Base-by-base conservation (phyloP, 2,113 vertebrate species). In the Pseudopipra pipra region DNA sequence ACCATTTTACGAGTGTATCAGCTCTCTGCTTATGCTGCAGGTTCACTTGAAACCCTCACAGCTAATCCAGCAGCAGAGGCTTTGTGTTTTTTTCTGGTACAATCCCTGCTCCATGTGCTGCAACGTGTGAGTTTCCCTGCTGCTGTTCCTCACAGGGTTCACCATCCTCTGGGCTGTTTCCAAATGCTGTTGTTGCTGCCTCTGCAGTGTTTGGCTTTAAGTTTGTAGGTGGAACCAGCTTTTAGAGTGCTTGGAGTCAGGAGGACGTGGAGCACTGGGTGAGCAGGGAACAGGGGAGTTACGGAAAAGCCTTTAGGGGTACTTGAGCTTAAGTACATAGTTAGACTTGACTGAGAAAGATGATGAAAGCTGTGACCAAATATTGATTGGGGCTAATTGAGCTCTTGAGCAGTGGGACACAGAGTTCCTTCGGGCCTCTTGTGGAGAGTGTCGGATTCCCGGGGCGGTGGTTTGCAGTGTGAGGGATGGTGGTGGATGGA, bases 281-380 rank as follows among this genome's bases (percentile, higher is more conserved):
- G 80, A 62, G 73, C 28, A 12, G 49, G 75, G 33, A 47, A 6
- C 21, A 7, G 24, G 19, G 22, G 27, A 59, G 43, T 33, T 51
- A 6, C 0, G 0, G 41, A 9, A 21, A 41, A 63, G 35, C 35
- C 31, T 78, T 33, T 2, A 37, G 54, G 27, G 7, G 20, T 54
- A 16, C 66, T 91, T 95, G 31, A 62, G 37, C 11, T 54, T 5
- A 71, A 86, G 75, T 73, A 9, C 3, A 1, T 23, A n/a, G 43
- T 52, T 77, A 18, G 8, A 10, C 41, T 55, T 15, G 14, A 21
- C 22, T 37, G 58, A 84, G 74, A 46, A 82, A 12, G 49, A 6
- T 24, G 27, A 24, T 58, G 25, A 85, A 80, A 94, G 72, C 55
- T 0, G 3, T 71, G 72, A 43, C 30, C 72, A 95, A 93, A 92